Conservation (phyloP, 1,140 invertebrate species). For the Dryas iulia region DNA sequence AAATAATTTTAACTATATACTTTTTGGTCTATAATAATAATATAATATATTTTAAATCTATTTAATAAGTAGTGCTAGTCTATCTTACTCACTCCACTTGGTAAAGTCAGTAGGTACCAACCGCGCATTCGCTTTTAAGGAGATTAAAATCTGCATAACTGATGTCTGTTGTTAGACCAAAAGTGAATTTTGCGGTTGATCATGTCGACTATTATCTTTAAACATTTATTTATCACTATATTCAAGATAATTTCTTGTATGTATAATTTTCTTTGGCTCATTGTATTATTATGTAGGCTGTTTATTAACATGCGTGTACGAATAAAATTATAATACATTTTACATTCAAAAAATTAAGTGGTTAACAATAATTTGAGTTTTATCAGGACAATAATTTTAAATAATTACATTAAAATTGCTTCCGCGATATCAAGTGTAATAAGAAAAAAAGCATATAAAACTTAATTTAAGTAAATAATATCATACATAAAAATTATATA, state of each 20-base stretch:
- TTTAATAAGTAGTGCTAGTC: not conserved
- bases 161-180: constrained; percentile 42
- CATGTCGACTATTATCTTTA: not conserved
- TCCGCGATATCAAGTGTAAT: too few relatives aligned
- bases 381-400: too few relatives aligned
- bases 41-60: not conserved
- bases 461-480: not conserved
- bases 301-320: too few relatives aligned
- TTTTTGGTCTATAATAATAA: not conserved
- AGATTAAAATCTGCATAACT: constrained; percentile 69
- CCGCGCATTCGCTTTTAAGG: constrained; percentile 44
- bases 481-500: too few relatives aligned
- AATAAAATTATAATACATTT: not conserved
- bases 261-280: not conserved
- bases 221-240: not conserved
- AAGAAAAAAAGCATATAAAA: not conserved
- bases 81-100: not conserved
- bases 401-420: too few relatives aligned
- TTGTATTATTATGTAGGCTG: too few relatives aligned
- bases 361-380: not conserved
- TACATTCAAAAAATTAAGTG: not conserved
- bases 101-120: not conserved
- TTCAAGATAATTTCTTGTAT: too few relatives aligned
- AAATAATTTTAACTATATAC: not conserved
- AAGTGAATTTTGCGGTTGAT: constrained; percentile 22